Conservation (phyloP, 2,888 invertebrate species). For the Agrenia bidenticulata region DNA sequence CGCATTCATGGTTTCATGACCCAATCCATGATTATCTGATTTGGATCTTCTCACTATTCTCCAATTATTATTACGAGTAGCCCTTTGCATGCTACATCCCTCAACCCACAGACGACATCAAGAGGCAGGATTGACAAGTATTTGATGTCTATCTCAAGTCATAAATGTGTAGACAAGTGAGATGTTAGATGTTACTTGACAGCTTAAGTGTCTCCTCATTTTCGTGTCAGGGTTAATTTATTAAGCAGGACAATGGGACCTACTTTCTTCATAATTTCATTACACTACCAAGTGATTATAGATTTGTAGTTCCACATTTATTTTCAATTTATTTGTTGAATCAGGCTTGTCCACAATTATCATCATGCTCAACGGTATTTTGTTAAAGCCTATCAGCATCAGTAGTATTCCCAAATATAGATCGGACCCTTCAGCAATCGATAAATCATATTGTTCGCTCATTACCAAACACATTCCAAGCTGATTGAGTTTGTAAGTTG, state of each 20-base stretch:
- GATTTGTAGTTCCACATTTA: not conserved
- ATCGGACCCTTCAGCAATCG: too few relatives aligned
- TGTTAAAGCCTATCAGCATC: too few relatives aligned
- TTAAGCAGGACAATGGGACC: not conserved
- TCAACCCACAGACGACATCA: not conserved
- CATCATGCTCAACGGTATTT: too few relatives aligned
- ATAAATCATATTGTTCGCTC: too few relatives aligned
- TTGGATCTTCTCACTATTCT: too few relatives aligned
- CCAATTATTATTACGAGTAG: not conserved
- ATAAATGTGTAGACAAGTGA: constrained; percentile 7
- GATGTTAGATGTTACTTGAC: constrained; percentile 4
- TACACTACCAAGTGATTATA: not conserved
- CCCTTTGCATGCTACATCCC: not conserved
- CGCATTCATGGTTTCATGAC: too few relatives aligned
- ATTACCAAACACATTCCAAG: too few relatives aligned
- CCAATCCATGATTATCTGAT: not conserved
- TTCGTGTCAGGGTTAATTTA: not conserved
- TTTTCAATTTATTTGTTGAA: too few relatives aligned
- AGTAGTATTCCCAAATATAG: too few relatives aligned
- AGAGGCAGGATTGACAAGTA: not conserved
- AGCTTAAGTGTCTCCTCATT: not conserved
- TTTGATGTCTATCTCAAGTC: constrained; percentile 1
- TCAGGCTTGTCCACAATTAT: too few relatives aligned
- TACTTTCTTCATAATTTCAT: constrained; percentile 4
- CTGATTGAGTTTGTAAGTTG: too few relatives aligned